A percentile compares a stretch with the other conserved stretches of the same genome.
These are phyloP conservation scores for Cromileptes altivelis DNA, from an alignment of 2,113 vertebrate species.

Conservation along the genomic window DNA sequence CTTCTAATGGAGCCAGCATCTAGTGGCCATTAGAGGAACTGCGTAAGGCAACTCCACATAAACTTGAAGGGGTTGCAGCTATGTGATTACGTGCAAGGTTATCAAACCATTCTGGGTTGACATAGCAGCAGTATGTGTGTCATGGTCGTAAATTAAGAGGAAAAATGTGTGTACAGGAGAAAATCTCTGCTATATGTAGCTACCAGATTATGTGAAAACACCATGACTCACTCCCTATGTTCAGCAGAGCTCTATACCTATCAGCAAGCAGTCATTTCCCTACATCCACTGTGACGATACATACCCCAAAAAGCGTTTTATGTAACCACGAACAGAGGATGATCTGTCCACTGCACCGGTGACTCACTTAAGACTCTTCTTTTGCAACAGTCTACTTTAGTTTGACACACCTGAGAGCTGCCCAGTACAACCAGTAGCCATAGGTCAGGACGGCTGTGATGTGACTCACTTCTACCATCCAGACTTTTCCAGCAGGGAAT, in stretches of 20 bases:
- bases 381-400: neutral
- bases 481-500: slow-evolving; percentile 4
- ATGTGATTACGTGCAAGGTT: neutral
- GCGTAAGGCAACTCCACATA: neutral
- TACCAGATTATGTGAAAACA: neutral
- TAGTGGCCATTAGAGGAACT: neutral
- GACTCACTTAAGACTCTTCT: slow-evolving; percentile 25
- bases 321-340: slow-evolving; percentile 2
- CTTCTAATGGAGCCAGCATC: neutral
- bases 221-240: slow-evolving; percentile 15
- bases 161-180: neutral
- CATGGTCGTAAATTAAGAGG: neutral
- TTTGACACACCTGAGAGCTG: slow-evolving; percentile 1
- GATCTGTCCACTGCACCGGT: slow-evolving; percentile 12
- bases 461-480: slow-evolving; percentile 24
- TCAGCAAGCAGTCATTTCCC: neutral
- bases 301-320: neutral
- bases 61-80: neutral
- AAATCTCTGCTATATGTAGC: neutral
- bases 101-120: neutral
- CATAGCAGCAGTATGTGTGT: neutral
- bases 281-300: neutral
- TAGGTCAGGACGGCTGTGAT: neutral
- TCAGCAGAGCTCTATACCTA: neutral
- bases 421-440: slow-evolving; percentile 2